These are phyloP conservation scores for Ferrisia virgata DNA, from an alignment of 2,888 invertebrate genomes.

Conservation along the genomic window DNA sequence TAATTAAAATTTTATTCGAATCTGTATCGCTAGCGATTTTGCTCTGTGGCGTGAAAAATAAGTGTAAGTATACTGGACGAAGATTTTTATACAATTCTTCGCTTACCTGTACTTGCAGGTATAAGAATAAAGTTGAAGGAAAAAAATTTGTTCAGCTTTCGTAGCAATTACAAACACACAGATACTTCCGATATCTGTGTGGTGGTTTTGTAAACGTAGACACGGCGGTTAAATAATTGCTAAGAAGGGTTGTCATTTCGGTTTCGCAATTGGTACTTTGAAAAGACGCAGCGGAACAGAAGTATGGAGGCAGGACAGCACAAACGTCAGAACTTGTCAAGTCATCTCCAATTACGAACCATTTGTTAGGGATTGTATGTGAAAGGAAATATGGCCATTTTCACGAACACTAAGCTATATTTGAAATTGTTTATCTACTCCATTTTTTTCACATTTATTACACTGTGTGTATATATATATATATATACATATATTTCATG, in stretches of 20 bases:
- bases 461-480: background rate
- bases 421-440: conserved; percentile 33
- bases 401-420: conserved; percentile 11
- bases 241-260: conserved; percentile 45
- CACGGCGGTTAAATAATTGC: conserved; percentile 26
- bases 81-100: no score
- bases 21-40: no score
- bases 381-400: conserved; percentile 44
- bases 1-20: background rate
- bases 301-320: conserved; percentile 37
- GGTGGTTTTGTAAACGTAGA: background rate
- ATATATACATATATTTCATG: no score
- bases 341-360: conserved; percentile 43
- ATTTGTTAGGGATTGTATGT: conserved; percentile 35
- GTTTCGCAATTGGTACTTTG: conserved; percentile 43
- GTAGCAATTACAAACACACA: no score
- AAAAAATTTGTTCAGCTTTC: no score
- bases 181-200: no score
- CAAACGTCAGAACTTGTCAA: conserved; percentile 42
- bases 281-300: conserved; percentile 28
- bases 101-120: no score
- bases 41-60: no score
- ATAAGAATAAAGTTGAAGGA: no score
- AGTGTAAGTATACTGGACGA: no score
- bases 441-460: conserved; percentile 29